Evolutionary conservation across 1,140 invertebrate genomes (phyloP).

Genomic region (Zaprionus camerounensis): DNA sequence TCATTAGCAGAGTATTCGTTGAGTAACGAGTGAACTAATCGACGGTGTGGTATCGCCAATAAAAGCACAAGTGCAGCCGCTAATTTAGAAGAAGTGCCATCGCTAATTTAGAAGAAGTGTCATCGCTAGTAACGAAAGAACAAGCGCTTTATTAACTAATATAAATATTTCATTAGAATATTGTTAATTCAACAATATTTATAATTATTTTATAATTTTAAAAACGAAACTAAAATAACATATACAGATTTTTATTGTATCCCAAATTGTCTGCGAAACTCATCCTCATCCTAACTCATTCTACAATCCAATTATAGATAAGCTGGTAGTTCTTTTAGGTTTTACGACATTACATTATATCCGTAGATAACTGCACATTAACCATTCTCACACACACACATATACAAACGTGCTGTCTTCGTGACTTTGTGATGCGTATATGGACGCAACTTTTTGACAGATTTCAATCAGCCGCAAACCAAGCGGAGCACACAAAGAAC

Average conservation of each 20-base stretch:
- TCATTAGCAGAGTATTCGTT: not conserved
- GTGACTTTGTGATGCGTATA: not conserved
- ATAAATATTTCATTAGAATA: not conserved
- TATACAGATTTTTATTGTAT: not conserved
- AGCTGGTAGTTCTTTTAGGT: not conserved
- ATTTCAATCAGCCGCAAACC: slow-evolving; percentile 70
- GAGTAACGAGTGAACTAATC: not conserved
- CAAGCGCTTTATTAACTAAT: not conserved
- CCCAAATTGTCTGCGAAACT: too few species aligned
- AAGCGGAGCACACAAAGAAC: slow-evolving; percentile 16
- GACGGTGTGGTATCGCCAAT: not conserved
- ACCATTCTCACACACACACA: not conserved
- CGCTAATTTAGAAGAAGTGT: not conserved
- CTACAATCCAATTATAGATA: slow-evolving; percentile 29
- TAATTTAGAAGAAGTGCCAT: not conserved
- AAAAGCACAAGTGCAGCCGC: not conserved
- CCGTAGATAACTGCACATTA: slow-evolving; percentile 13
- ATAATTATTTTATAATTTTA: not conserved
- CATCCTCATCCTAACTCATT: not conserved
- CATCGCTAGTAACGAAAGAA: not conserved
- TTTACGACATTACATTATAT: slow-evolving; percentile 22
- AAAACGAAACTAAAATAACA: not conserved
- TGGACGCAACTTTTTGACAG: slow-evolving; percentile 64
- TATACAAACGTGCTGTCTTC: not conserved
- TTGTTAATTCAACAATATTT: not conserved